Conservation (phyloP, 2,888 invertebrate species). For the Coelopa pilipes region DNA sequence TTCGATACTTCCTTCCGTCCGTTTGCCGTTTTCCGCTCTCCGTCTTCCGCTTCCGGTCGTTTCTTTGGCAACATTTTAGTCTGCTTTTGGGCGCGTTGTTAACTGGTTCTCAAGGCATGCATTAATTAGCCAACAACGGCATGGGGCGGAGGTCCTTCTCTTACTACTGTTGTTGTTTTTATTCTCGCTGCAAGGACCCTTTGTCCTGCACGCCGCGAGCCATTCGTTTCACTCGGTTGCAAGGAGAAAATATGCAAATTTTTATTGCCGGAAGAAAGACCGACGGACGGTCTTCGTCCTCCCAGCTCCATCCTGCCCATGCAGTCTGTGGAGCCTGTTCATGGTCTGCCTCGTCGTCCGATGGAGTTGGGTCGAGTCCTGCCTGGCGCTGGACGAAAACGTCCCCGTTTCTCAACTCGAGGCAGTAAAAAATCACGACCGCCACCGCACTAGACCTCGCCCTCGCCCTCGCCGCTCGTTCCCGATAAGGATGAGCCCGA, state of each 20-base stretch:
- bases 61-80: conserved; percentile 18
- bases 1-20: background rate
- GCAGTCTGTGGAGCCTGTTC: too few relatives aligned
- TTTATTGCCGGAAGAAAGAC: too few relatives aligned
- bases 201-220: background rate
- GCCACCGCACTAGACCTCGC: too few relatives aligned
- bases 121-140: background rate
- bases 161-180: background rate
- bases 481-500: too few relatives aligned
- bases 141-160: background rate
- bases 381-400: too few relatives aligned
- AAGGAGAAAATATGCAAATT: background rate
- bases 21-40: background rate
- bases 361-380: too few relatives aligned
- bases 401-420: too few relatives aligned
- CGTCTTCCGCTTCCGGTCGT: background rate
- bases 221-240: background rate
- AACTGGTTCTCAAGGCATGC: background rate
- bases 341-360: too few relatives aligned
- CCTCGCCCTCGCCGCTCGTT: too few relatives aligned
- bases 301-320: too few relatives aligned
- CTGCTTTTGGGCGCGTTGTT: conserved; percentile 41
- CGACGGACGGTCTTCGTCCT: too few relatives aligned
- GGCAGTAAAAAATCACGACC: too few relatives aligned
- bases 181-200: background rate